A percentile compares a stretch with the other conserved stretches of the same genome.
phyloP scores from a whole-genome alignment of 2,113 vertebrate species.

The Choloepus hoffmanni region DNA sequence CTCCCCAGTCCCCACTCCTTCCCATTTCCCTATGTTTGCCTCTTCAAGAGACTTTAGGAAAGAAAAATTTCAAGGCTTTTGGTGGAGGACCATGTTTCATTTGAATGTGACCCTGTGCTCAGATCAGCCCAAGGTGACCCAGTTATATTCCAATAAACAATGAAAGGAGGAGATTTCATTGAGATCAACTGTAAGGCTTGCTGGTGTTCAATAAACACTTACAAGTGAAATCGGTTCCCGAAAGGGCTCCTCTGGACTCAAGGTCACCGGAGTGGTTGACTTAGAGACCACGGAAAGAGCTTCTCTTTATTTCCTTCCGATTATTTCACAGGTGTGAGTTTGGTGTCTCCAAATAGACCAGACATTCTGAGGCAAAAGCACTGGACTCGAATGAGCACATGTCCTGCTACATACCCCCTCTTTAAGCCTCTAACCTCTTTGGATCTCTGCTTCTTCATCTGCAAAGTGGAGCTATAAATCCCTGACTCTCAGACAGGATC shows the following conservation, averaged over 20 bases:
- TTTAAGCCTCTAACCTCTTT: neutral
- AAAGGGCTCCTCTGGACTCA: neutral
- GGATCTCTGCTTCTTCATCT: neutral
- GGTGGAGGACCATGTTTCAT: neutral
- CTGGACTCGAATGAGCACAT: neutral
- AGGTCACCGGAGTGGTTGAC: neutral
- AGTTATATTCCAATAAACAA: neutral
- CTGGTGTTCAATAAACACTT: neutral
- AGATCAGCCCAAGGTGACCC: neutral
- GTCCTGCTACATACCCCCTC: no score
- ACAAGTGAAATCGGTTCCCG: neutral
- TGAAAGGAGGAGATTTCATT: neutral
- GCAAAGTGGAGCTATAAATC: neutral
- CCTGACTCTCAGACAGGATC: neutral
- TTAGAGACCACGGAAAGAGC: neutral
- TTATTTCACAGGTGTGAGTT: neutral
- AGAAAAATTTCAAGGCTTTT: neutral
- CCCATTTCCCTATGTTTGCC: neutral
- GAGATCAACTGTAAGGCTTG: neutral
- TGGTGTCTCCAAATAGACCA: neutral
- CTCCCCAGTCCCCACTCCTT: rapidly evolving
- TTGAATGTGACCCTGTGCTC: neutral
- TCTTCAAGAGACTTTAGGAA: neutral
- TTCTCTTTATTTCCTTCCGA: neutral
- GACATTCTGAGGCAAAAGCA: neutral